A percentile compares a stretch with the other conserved stretches of the same genome.
Evolutionary conservation across 1,140 invertebrate species (phyloP).

Genomic region (Danaus plexippus): DNA sequence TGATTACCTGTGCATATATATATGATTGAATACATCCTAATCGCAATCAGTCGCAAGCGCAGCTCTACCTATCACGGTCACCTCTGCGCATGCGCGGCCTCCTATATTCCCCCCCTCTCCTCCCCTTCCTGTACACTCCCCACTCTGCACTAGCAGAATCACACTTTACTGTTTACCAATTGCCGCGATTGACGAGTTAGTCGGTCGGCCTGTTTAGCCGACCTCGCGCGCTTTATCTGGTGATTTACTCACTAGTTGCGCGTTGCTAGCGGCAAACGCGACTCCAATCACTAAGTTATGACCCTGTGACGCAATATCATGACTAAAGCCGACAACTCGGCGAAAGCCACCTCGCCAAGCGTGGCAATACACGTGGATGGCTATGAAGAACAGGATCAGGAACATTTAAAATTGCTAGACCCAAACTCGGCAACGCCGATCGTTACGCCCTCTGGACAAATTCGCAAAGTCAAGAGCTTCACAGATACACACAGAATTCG

Average conservation of each 20-base stretch:
- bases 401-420: conserved; percentile 47
- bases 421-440: conserved; percentile 43
- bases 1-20: too few relatives aligned
- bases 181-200: conserved; percentile 61
- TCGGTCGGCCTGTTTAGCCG: conserved; percentile 52
- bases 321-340: conserved; percentile 55
- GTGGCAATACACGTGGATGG: conserved; percentile 58
- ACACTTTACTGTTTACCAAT: conserved; percentile 64
- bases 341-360: conserved; percentile 53
- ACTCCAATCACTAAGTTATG: conserved; percentile 57
- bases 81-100: conserved; percentile 47
- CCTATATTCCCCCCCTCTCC: conserved; percentile 26
- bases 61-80: conserved; percentile 37
- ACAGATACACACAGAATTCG: conserved; percentile 61
- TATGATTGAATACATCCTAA: background rate
- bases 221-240: conserved; percentile 46
- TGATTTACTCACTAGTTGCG: conserved; percentile 47
- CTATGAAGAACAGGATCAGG: conserved; percentile 48
- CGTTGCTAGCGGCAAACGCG: conserved; percentile 55
- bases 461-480: conserved; percentile 65
- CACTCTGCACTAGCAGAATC: conserved; percentile 49
- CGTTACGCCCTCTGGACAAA: conserved; percentile 60
- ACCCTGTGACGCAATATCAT: conserved; percentile 64
- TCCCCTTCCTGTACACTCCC: conserved; percentile 43
- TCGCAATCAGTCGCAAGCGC: conserved; percentile 36